A percentile compares a stretch with the other conserved stretches of the same genome.
Evolutionary conservation across 1,140 invertebrate species (phyloP).

Genomic region (Brachionus koreanus): DNA sequence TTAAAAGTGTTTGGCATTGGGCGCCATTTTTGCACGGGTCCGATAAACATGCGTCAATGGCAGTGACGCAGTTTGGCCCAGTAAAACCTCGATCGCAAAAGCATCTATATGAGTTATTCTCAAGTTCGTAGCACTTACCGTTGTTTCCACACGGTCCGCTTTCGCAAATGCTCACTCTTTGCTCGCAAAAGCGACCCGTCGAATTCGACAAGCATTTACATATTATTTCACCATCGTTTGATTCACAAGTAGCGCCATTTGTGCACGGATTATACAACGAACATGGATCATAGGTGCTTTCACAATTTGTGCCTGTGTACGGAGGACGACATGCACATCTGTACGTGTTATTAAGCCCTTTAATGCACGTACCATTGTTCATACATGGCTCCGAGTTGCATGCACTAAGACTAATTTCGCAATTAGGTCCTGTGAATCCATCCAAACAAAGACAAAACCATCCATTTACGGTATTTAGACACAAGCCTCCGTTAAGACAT

Average conservation of each 20-base stretch:
- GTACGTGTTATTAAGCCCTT: conserved; percentile 48
- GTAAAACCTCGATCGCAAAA: conserved; percentile 74
- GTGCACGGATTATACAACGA: conserved; percentile 26
- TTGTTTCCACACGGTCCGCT: neutral
- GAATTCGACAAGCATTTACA: conserved; percentile 83
- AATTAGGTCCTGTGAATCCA: neutral
- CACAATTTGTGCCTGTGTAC: conserved; percentile 45
- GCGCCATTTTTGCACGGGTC: conserved; percentile 82
- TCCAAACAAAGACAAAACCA: neutral
- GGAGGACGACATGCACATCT: conserved; percentile 26
- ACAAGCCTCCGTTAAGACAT: conserved; percentile 12
- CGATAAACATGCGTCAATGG: conserved; percentile 84
- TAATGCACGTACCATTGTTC: conserved; percentile 81
- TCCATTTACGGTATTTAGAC: neutral
- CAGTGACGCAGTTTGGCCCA: conserved; percentile 75
- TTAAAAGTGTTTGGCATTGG: conserved; percentile 64
- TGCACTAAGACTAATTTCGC: neutral
- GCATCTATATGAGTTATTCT: conserved; percentile 59
- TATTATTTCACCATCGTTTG: conserved; percentile 67
- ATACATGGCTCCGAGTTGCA: conserved; percentile 66
- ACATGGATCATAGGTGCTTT: conserved; percentile 43
- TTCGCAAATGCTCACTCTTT: neutral
- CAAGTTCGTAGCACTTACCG: neutral
- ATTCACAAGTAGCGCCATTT: neutral
- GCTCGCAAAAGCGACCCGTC: conserved; percentile 62